Conservation (phyloP, 2,113 vertebrate species). For the Myotis lucifugus region DNA sequence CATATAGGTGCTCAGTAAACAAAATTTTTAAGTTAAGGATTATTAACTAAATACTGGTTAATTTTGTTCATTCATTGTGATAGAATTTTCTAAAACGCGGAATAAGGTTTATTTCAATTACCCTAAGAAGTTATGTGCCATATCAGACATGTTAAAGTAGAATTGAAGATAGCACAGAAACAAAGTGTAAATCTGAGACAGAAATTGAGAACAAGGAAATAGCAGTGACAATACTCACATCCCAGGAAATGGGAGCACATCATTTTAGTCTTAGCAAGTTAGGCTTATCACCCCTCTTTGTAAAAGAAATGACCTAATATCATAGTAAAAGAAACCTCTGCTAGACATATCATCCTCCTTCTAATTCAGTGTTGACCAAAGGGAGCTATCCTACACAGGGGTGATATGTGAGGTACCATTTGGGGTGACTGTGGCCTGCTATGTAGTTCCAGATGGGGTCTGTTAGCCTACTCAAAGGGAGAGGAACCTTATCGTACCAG, state of each 20-base stretch:
- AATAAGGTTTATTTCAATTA: neutral
- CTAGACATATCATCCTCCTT: neutral
- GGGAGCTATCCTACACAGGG: neutral
- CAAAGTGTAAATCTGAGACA: neutral
- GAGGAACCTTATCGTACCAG: neutral
- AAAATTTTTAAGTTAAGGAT: neutral
- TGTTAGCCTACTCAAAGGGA: neutral
- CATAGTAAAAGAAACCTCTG: neutral
- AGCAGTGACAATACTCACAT: neutral
- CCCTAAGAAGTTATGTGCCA: neutral
- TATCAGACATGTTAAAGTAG: neutral
- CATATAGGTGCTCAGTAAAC: neutral
- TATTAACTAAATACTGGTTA: neutral
- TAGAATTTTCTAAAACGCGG: neutral
- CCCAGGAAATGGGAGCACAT: neutral
- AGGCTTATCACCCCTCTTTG: neutral
- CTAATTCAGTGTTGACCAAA: neutral
- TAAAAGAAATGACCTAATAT: neutral
- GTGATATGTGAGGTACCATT: neutral
- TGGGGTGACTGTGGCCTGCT: neutral
- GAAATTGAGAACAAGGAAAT: neutral
- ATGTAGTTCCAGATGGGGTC: neutral
- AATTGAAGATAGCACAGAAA: neutral
- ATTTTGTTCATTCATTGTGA: neutral
- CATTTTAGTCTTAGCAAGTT: neutral